Evolutionary conservation across 2,113 vertebrate species (phyloP).

Genomic region (Todiramphus chloris): DNA sequence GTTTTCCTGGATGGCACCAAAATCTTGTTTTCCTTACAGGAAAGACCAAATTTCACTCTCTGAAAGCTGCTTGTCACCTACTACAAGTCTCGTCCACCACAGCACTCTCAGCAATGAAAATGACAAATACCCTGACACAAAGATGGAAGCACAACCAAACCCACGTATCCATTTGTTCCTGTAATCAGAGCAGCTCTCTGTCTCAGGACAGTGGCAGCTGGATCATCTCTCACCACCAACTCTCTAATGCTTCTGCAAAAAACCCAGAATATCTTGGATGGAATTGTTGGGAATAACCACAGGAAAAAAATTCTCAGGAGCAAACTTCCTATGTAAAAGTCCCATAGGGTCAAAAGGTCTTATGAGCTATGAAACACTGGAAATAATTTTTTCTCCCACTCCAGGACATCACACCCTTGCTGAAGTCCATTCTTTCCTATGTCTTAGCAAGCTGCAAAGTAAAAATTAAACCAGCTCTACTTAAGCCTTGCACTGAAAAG

Average conservation of each 20-base stretch:
- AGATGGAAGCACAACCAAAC: not conserved
- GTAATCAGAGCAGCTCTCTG: not conserved
- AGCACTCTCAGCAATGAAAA: not conserved
- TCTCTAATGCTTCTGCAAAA: not conserved
- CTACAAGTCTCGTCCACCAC: not conserved
- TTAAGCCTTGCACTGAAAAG: not conserved
- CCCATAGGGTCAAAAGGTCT: not conserved
- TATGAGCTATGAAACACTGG: not conserved
- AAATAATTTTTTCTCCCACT: not conserved
- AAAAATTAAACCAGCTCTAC: not conserved
- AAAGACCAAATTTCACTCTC: not conserved
- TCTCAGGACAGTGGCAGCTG: not conserved
- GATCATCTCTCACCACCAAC: not conserved
- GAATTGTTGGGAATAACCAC: not conserved
- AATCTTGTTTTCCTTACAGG: not conserved
- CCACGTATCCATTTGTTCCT: not conserved
- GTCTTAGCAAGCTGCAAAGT: not conserved
- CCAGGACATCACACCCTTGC: not conserved
- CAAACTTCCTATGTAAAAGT: not conserved
- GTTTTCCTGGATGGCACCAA: not conserved
- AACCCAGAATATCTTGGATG: not conserved
- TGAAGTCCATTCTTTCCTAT: not conserved
- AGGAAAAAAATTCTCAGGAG: not conserved
- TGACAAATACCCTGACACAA: not conserved
- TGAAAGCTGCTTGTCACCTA: not conserved